Evolutionary conservation across 92 coral and sea anemone species (phyloP).

Genomic region (Chrysogorgia sp.): DNA sequence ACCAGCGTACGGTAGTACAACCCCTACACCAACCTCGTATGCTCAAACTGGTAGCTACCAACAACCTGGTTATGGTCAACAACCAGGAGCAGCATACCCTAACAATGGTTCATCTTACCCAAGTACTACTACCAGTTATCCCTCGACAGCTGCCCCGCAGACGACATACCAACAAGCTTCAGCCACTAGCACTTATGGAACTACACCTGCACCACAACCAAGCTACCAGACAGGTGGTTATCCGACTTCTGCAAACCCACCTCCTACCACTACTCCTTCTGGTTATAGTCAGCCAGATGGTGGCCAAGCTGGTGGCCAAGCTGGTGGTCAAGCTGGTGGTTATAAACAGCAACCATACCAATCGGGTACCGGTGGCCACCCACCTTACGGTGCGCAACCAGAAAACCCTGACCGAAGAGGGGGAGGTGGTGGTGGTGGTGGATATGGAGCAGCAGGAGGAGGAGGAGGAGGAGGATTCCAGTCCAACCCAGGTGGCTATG

Average conservation of each 20-base stretch:
- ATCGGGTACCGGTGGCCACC: slow-evolving; percentile 20
- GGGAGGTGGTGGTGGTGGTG: slow-evolving; percentile 28
- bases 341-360: slow-evolving; percentile 12
- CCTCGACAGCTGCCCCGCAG: not conserved
- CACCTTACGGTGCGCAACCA: slow-evolving; percentile 16
- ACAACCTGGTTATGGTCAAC: slow-evolving; percentile 22
- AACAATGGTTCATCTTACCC: not conserved
- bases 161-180: not conserved
- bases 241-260: not conserved
- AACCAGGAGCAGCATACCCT: not conserved
- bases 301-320: slow-evolving; percentile 7
- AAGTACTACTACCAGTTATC: not conserved
- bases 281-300: slow-evolving; percentile 31
- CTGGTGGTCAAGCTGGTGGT: slow-evolving; percentile 3
- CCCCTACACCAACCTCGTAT: not conserved
- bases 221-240: slow-evolving; percentile 30
- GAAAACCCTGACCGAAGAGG: slow-evolving; percentile 11
- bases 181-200: not conserved
- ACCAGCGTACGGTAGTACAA: slow-evolving; percentile 4
- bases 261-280: not conserved
- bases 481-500: slow-evolving; percentile 8
- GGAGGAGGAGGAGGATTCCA: not conserved
- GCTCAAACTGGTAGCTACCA: slow-evolving; percentile 16
- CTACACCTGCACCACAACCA: slow-evolving; percentile 6
- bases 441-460: not conserved